Conservation (phyloP, 1,140 invertebrate species). For the Latrodectus geometricus region DNA sequence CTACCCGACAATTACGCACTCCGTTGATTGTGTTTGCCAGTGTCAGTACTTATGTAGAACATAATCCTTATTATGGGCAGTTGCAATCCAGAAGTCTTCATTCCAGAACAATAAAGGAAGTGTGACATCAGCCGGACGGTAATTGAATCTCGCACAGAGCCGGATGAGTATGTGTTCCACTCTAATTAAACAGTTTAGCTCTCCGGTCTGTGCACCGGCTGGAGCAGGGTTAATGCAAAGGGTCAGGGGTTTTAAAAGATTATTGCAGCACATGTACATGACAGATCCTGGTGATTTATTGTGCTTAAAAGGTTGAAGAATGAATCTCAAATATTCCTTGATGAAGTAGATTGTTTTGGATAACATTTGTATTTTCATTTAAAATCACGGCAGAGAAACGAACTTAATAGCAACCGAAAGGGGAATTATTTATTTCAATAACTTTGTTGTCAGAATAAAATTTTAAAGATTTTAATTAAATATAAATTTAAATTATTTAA, state of each 20-base stretch:
- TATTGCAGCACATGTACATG: background rate
- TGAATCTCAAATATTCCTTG: background rate
- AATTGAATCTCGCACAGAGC: background rate
- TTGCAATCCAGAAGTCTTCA: background rate
- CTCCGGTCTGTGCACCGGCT: background rate
- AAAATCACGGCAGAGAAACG: background rate
- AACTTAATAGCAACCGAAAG: background rate
- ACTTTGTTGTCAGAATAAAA: no score
- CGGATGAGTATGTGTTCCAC: background rate
- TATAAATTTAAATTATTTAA: no score
- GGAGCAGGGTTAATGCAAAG: background rate
- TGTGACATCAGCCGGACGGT: background rate
- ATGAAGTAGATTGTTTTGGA: background rate
- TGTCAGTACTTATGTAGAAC: background rate
- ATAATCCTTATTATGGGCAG: background rate
- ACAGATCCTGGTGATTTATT: background rate
- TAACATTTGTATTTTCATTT: background rate
- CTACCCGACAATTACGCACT: background rate
- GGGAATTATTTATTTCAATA: no score
- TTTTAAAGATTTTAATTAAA: no score
- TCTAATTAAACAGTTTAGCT: background rate
- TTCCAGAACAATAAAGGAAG: background rate
- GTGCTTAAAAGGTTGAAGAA: background rate
- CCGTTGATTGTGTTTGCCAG: background rate
- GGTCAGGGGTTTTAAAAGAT: slow-evolving; percentile 1